A percentile compares a stretch with the other conserved stretches of the same genome.
These are phyloP conservation scores for Pelvicachromis taeniatus DNA, from an alignment of 2,113 vertebrate genomes.

Conservation along the genomic window DNA sequence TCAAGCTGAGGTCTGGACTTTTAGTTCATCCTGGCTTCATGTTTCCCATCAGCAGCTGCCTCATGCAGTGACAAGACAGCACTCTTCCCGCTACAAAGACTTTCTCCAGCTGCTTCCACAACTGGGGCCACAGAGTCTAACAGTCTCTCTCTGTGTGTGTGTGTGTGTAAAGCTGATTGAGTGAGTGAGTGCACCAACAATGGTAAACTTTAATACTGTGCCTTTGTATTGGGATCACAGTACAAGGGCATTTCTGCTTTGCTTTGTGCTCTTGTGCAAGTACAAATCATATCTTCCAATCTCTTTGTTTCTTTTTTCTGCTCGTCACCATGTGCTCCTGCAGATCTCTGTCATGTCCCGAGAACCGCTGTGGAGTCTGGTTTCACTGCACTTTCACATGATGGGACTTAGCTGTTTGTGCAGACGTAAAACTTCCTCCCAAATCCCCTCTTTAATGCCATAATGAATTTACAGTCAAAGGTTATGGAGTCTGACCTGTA, in stretches of 20 bases:
- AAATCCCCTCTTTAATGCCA: not conserved
- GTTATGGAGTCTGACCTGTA: not conserved
- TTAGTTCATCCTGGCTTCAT: constrained; percentile 34
- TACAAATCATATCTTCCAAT: constrained; percentile 36
- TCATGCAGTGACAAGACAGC: constrained; percentile 47
- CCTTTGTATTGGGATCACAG: not conserved
- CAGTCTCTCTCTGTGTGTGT: not conserved
- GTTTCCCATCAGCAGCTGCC: constrained; percentile 51
- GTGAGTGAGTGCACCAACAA: not conserved
- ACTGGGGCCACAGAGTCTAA: constrained; percentile 28
- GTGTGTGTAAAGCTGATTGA: not conserved
- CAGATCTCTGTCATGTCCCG: not conserved
- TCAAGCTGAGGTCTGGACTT: constrained; percentile 25
- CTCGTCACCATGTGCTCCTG: not conserved
- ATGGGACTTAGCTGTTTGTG: not conserved
- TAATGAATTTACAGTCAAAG: not conserved
- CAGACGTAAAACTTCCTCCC: not conserved
- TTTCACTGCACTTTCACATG: not conserved
- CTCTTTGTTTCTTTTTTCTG: constrained; percentile 14
- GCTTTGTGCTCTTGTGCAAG: constrained; percentile 13
- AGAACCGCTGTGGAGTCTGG: not conserved
- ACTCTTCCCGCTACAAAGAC: constrained; percentile 45
- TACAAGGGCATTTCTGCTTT: constrained; percentile 12
- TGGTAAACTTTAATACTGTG: not conserved
- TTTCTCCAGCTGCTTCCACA: constrained; percentile 41